phyloP scores from a whole-genome alignment of 2,113 vertebrate genomes.

The Mola mola region DNA sequence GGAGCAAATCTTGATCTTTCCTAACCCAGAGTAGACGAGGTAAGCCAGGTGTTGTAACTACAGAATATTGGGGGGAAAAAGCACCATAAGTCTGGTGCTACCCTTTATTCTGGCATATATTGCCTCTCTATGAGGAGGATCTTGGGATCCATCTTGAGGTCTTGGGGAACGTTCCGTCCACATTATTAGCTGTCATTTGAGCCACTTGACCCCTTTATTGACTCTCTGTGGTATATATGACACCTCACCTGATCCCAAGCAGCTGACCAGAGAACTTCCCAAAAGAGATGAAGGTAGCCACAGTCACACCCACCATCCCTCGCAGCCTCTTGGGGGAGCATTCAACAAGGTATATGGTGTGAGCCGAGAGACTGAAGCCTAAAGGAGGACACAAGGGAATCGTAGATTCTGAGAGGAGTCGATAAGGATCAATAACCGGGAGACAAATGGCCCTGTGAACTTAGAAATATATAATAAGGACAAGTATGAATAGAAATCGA shows the following conservation, averaged over 20 bases:
- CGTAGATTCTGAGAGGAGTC: slow-evolving; percentile 10
- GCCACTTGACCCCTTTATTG: slow-evolving; percentile 3
- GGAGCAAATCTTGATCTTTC: too few species aligned
- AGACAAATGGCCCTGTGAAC: slow-evolving; percentile 16
- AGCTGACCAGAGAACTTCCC: slow-evolving; percentile 86
- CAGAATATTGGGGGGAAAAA: too few species aligned
- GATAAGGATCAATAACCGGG: slow-evolving; percentile 12
- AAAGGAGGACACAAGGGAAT: neutral
- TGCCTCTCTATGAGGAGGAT: too few species aligned
- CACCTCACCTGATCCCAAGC: slow-evolving; percentile 84
- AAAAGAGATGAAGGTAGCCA: slow-evolving; percentile 68
- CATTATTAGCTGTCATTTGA: slow-evolving; percentile 28
- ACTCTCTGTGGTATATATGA: slow-evolving; percentile 9
- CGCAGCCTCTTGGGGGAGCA: slow-evolving; percentile 79
- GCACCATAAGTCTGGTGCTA: too few species aligned
- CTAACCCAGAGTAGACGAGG: too few species aligned
- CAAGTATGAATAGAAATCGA: slow-evolving; percentile 15
- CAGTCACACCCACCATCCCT: slow-evolving; percentile 76
- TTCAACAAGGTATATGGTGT: slow-evolving; percentile 82
- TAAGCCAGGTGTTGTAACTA: too few species aligned
- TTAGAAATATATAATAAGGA: slow-evolving; percentile 3
- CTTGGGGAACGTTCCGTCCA: neutral
- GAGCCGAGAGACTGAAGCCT: slow-evolving; percentile 77
- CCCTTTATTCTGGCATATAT: too few species aligned
- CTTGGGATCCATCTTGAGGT: too few species aligned